These are phyloP conservation scores for Muschampia plurimacula DNA, from an alignment of 2,888 invertebrate species.

Conservation along the genomic window DNA sequence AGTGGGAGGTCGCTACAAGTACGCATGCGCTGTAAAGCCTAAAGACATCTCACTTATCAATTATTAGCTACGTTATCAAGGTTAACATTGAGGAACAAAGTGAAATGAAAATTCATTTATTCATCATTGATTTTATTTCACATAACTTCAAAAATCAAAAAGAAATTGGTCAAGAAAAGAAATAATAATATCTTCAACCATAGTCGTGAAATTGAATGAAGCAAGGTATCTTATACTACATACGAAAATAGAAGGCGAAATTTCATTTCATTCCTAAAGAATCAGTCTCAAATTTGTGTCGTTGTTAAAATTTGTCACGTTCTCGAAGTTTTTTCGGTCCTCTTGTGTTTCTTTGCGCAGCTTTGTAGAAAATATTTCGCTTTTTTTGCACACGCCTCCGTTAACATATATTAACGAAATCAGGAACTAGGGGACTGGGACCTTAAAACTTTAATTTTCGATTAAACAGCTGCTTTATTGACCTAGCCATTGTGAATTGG, in stretches of 20 bases:
- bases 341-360: conserved; percentile 28
- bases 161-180: conserved; percentile 58
- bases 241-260: conserved; percentile 80
- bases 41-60: conserved; percentile 48
- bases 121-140: conserved; percentile 68
- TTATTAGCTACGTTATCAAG: conserved; percentile 56
- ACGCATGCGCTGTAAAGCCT: conserved; percentile 70
- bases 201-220: conserved; percentile 36
- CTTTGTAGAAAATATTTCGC: conserved; percentile 14
- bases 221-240: conserved; percentile 56
- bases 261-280: conserved; percentile 71
- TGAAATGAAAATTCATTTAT: conserved; percentile 54
- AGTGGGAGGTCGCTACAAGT: conserved; percentile 39
- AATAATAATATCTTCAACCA: conserved; percentile 46
- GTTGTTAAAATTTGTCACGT: conserved; percentile 68
- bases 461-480: conserved; percentile 53
- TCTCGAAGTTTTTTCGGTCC: conserved; percentile 39
- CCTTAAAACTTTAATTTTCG: conserved; percentile 24
- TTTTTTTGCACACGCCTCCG: conserved; percentile 25
- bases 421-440: conserved; percentile 30
- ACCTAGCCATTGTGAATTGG: conserved; percentile 81
- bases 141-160: conserved; percentile 62
- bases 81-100: conserved; percentile 53
- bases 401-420: conserved; percentile 31
- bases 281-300: conserved; percentile 73